phyloP scores from a whole-genome alignment of 2,113 vertebrate genomes.

The Talpa occidentalis region DNA sequence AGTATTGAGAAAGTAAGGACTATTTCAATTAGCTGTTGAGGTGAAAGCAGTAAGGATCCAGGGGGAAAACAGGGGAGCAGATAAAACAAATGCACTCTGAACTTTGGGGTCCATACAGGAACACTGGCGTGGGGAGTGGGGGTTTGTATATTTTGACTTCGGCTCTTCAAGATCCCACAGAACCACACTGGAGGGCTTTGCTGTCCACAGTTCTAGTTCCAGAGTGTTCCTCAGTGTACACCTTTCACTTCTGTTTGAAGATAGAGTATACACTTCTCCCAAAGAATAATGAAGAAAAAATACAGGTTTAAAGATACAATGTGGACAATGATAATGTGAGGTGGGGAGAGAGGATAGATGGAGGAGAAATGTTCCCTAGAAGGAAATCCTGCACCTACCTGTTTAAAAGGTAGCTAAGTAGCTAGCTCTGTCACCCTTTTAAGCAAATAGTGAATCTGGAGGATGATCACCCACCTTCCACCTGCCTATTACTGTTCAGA shows the following conservation, averaged over 20 bases:
- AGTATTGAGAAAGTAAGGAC: conserved; percentile 60
- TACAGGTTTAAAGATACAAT: neutral
- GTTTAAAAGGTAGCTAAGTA: neutral
- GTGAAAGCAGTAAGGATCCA: neutral
- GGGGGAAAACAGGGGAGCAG: neutral
- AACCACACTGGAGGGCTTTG: neutral
- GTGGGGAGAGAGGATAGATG: neutral
- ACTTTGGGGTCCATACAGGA: neutral
- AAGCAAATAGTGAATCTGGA: neutral
- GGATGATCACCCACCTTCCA: neutral
- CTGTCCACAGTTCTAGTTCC: neutral
- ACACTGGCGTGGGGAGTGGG: accelerated
- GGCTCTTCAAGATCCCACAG: neutral
- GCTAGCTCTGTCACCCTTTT: neutral
- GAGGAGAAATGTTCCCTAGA: neutral
- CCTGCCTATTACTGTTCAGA: neutral
- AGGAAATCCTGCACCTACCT: neutral
- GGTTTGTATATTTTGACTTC: neutral
- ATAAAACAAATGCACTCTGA: neutral
- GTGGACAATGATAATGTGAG: neutral
- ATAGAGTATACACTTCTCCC: neutral
- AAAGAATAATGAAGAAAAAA: neutral
- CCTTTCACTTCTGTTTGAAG: neutral
- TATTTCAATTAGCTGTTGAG: conserved; percentile 51
- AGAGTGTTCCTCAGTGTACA: neutral